These are phyloP conservation scores for Procavia capensis DNA, from an alignment of 2,113 vertebrate species.

Conservation along the genomic window DNA sequence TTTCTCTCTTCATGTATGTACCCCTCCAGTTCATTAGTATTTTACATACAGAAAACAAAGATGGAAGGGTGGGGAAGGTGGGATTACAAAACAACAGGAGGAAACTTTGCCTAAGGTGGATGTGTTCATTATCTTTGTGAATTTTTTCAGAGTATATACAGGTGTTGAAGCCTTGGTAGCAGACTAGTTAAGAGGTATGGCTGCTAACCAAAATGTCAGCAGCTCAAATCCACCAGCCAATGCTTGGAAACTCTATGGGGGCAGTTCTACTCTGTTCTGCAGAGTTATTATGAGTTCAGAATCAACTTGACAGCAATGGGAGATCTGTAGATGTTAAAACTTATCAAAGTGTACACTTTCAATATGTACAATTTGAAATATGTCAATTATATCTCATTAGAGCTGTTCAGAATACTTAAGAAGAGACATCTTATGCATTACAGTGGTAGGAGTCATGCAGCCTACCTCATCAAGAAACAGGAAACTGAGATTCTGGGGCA, in stretches of 20 bases:
- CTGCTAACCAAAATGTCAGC: no score
- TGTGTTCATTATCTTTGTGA: neutral
- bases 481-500: neutral
- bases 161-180: no score
- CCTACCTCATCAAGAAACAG: constrained; percentile 32
- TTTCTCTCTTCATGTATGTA: no score
- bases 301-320: no score
- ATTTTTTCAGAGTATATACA: neutral
- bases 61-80: neutral
- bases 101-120: neutral
- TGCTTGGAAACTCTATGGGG: no score
- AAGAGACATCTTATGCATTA: neutral
- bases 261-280: no score
- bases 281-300: no score
- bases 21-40: no score
- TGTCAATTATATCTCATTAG: neutral
- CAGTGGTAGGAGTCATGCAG: neutral
- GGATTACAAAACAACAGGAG: neutral
- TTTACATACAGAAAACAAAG: neutral
- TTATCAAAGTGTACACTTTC: neutral
- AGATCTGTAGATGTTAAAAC: neutral
- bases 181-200: no score
- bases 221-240: no score
- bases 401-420: neutral
- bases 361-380: neutral